Evolutionary conservation across 2,888 invertebrate genomes (phyloP).

Genomic region (Autographa gamma): DNA sequence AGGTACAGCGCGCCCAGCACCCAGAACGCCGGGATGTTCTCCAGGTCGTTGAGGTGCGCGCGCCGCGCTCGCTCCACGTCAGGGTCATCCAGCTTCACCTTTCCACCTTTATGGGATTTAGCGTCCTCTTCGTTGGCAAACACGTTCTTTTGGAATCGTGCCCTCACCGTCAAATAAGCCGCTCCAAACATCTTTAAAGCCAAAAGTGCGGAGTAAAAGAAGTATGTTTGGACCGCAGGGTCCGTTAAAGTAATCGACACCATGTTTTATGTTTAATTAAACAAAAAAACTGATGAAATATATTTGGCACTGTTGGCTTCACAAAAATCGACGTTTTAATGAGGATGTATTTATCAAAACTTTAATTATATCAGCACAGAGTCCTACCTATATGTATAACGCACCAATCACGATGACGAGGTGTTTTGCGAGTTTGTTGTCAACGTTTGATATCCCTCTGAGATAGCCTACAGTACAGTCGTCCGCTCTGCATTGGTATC

Average conservation of each 20-base stretch:
- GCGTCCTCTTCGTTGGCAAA: slow-evolving; percentile 79
- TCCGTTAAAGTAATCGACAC: slow-evolving; percentile 63
- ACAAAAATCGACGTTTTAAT: slow-evolving; percentile 37
- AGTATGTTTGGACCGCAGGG: slow-evolving; percentile 70
- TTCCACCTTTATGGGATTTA: slow-evolving; percentile 56
- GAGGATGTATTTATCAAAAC: slow-evolving; percentile 11
- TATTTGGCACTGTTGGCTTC: slow-evolving; percentile 15
- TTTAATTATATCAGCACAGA: too few relatives aligned
- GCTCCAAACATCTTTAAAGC: slow-evolving; percentile 72
- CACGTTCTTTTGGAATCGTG: slow-evolving; percentile 68
- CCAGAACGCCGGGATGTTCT: slow-evolving; percentile 91
- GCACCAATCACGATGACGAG: slow-evolving; percentile 21
- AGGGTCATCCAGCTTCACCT: slow-evolving; percentile 74
- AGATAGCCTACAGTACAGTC: too few relatives aligned
- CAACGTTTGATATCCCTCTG: too few relatives aligned
- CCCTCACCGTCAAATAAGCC: slow-evolving; percentile 64
- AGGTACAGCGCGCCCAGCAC: slow-evolving; percentile 88
- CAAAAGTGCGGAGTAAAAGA: slow-evolving; percentile 72
- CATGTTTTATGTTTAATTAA: slow-evolving; percentile 39
- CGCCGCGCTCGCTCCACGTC: slow-evolving; percentile 82
- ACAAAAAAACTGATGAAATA: not conserved
- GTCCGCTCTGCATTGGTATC: too few relatives aligned
- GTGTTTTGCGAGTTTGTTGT: not conserved
- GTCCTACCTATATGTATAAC: too few relatives aligned
- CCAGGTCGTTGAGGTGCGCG: slow-evolving; percentile 92